phyloP scores from a whole-genome alignment of 2,113 vertebrate genomes.

The Urocitellus parryii region DNA sequence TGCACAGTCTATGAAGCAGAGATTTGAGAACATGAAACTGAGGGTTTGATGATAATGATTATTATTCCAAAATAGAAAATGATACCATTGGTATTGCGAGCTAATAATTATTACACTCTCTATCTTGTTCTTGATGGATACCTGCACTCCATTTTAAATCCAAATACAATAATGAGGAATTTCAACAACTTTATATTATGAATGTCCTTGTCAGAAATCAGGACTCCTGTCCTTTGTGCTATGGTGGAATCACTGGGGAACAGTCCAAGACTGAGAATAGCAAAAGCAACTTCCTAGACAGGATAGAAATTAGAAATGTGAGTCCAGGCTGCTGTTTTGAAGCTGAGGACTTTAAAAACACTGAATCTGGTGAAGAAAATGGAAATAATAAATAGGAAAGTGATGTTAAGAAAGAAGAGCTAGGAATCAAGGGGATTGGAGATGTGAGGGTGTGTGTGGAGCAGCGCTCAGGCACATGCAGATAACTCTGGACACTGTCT shows the following conservation, averaged over 20 bases:
- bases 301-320: not conserved
- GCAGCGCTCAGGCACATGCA: fast-evolving
- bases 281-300: not conserved
- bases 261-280: not conserved
- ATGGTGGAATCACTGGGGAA: too few relatives aligned
- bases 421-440: not conserved
- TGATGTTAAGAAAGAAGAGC: not conserved
- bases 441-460: fast-evolving
- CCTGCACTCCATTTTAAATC: not conserved
- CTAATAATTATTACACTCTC: not conserved
- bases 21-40: not conserved
- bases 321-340: not conserved
- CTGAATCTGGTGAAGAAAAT: not conserved
- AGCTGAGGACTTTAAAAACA: not conserved
- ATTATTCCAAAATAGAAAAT: not conserved
- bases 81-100: not conserved
- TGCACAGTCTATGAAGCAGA: not conserved
- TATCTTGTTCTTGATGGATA: not conserved
- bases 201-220: not conserved
- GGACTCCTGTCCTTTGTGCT: not conserved
- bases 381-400: not conserved
- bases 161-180: not conserved
- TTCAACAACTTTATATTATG: not conserved
- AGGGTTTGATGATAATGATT: not conserved
- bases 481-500: not conserved